These are phyloP conservation scores for Knipowitschia caucasica DNA, from an alignment of 2,797 vertebrate species.

Conservation along the genomic window DNA sequence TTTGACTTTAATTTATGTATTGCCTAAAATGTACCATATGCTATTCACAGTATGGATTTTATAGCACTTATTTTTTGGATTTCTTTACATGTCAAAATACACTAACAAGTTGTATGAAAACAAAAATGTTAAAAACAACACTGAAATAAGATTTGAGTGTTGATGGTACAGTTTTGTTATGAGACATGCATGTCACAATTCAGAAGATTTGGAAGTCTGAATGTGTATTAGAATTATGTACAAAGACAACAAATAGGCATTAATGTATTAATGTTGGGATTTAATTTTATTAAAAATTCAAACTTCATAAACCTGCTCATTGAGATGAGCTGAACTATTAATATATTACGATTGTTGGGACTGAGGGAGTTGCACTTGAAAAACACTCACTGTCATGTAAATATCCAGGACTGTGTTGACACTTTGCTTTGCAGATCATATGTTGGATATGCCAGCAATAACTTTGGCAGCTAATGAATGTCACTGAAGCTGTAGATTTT, in stretches of 20 bases:
- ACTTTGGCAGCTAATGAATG: slow-evolving; percentile 99
- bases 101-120: slow-evolving; percentile 90
- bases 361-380: slow-evolving; percentile 78
- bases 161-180: slow-evolving; percentile 96
- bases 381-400: slow-evolving; percentile 94
- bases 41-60: slow-evolving; percentile 80
- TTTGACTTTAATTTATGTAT: slow-evolving; percentile 84
- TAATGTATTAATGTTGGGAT: slow-evolving; percentile 96
- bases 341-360: slow-evolving; percentile 97
- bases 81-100: slow-evolving; percentile 95
- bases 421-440: slow-evolving; percentile 97
- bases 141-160: slow-evolving; percentile 94
- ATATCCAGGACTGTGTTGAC: slow-evolving; percentile 89
- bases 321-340: slow-evolving; percentile 99
- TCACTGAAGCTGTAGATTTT: slow-evolving; percentile 98
- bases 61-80: slow-evolving; percentile 80
- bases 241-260: slow-evolving; percentile 96
- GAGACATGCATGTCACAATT: slow-evolving; percentile 98
- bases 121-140: slow-evolving; percentile 60
- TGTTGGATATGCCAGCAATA: slow-evolving; percentile 94
- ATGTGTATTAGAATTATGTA: slow-evolving; percentile 95
- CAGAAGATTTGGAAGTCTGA: slow-evolving; percentile 89
- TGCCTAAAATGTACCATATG: slow-evolving; percentile 76
- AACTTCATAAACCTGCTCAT: slow-evolving; percentile 84
- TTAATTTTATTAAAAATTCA: slow-evolving; percentile 96